Percentiles rank a stretch among this genome's conserved stretches.
These are phyloP conservation scores for Heloderma charlesbogerti DNA, from an alignment of 2,113 vertebrate genomes.

Conservation along the genomic window DNA sequence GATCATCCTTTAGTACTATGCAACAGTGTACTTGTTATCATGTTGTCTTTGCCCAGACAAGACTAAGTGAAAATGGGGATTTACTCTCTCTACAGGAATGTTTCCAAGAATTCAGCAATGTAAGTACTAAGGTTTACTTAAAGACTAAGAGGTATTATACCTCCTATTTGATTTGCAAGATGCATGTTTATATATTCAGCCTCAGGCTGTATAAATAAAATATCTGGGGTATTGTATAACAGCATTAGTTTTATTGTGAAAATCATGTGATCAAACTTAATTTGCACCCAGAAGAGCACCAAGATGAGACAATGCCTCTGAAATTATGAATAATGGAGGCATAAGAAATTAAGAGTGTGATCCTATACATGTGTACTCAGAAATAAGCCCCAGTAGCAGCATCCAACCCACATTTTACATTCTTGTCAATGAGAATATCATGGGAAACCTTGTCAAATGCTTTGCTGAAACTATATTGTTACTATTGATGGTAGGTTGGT, in stretches of 20 bases:
- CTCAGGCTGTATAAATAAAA: neutral
- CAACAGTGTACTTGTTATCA: slow-evolving; percentile 40
- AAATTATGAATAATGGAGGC: neutral
- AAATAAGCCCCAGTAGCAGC: neutral
- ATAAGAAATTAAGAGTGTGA: neutral
- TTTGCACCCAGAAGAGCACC: slow-evolving; percentile 42
- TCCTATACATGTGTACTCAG: neutral
- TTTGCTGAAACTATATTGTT: no score
- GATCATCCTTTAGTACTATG: slow-evolving; percentile 40
- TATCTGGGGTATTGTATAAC: slow-evolving; percentile 6
- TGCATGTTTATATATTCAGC: slow-evolving; percentile 40
- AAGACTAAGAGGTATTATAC: slow-evolving; percentile 55
- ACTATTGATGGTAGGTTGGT: neutral
- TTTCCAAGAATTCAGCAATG: slow-evolving; percentile 46
- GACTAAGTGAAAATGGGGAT: neutral
- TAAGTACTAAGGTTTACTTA: slow-evolving; percentile 53
- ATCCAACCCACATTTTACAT: no score
- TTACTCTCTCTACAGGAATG: slow-evolving; percentile 50
- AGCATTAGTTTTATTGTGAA: slow-evolving; percentile 29
- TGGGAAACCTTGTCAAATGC: no score
- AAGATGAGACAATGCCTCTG: neutral
- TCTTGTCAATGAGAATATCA: no score
- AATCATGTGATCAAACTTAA: slow-evolving; percentile 19
- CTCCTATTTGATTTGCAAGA: slow-evolving; percentile 53
- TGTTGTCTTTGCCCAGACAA: slow-evolving; percentile 36